These are phyloP conservation scores for Venusia cambrica DNA, from an alignment of 2,888 invertebrate genomes.

Conservation along the genomic window DNA sequence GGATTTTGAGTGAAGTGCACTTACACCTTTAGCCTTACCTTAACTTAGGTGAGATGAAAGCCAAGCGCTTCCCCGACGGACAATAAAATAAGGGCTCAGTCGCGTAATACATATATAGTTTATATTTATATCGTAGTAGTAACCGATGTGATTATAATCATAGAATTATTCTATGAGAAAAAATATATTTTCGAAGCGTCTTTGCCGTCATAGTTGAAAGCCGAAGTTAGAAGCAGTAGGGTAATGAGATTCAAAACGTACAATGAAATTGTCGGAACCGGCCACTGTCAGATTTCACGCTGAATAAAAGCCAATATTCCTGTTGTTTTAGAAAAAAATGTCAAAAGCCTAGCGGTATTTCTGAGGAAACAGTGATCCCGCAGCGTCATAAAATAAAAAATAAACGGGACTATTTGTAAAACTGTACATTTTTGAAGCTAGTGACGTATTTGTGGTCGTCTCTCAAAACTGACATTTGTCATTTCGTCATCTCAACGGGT, in stretches of 20 bases:
- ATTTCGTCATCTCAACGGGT: slow-evolving; percentile 36
- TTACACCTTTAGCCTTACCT: no score
- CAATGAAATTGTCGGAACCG: slow-evolving; percentile 53
- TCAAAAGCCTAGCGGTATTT: slow-evolving; percentile 56
- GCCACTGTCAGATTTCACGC: slow-evolving; percentile 65
- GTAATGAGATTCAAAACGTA: slow-evolving; percentile 46
- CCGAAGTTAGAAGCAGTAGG: slow-evolving; percentile 3
- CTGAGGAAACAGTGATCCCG: slow-evolving; percentile 61
- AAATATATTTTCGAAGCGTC: no score
- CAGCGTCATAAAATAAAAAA: slow-evolving; percentile 60
- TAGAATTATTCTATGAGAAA: no score
- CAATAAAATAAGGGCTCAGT: no score
- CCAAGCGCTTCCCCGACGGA: no score
- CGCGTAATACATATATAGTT: no score
- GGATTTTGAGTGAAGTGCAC: no score
- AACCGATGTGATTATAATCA: no score
- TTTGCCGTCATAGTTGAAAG: slow-evolving; percentile 1
- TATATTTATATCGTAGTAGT: no score
- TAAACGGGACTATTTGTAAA: slow-evolving; percentile 73
- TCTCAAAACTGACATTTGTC: slow-evolving; percentile 38
- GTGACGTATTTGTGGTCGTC: slow-evolving; percentile 42
- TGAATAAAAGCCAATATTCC: slow-evolving; percentile 54
- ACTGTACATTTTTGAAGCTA: slow-evolving; percentile 48
- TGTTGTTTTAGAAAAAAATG: slow-evolving; percentile 63
- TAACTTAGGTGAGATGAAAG: no score